Evolutionary conservation across 1,140 invertebrate species (phyloP), one percentile per base, ranked within the genome.

Genomic region (Babylonia areolata): DNA sequence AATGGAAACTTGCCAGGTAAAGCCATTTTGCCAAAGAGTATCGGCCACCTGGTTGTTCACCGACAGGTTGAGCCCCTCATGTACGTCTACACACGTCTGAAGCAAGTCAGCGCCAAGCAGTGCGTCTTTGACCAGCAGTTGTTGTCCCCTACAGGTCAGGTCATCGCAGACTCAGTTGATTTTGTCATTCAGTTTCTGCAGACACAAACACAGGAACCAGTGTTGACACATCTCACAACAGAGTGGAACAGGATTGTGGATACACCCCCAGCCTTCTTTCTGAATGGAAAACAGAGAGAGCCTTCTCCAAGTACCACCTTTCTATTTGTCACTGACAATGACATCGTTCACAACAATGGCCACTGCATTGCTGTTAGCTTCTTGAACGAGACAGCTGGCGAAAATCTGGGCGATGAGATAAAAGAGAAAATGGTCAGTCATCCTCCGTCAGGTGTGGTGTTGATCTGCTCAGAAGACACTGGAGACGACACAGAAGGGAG

Each of bases 101-200:
- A 80, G 77, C 23, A 39, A 51, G 20, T 35, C n/a, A 69, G 54
- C 54, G 2, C 46, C 37, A 84, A 79, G 31, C 54, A 80, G 80
- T 87, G 64, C 12, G 28, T 85, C n/a, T 90, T 87, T 58, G 88
- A 88, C 40, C 69, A 81, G 6, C 58, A 88, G 23, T 86, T 91
- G 11, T 69, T 89, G 1, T 84, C 87, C 39, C 31, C 83, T 3
- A 87, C 88, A 39, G 90, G 90, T 3, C 82, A 89, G 42, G 86
- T 90, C 3, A 87, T 91, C 28, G 88, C 87, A 28, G 88, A 89
- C 31, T 23, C 84, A 37, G 82, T 79, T 35, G 81, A 80, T 33
- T 37, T 84, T 31, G 86, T 83, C 5, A 81, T 87, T 28, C 84
- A 71, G 46, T 75, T 80, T 20, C 31, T 86, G 33, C 82, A 69